Evolutionary conservation across 2,888 invertebrate species (phyloP).

Genomic region (Desoria tigrina): DNA sequence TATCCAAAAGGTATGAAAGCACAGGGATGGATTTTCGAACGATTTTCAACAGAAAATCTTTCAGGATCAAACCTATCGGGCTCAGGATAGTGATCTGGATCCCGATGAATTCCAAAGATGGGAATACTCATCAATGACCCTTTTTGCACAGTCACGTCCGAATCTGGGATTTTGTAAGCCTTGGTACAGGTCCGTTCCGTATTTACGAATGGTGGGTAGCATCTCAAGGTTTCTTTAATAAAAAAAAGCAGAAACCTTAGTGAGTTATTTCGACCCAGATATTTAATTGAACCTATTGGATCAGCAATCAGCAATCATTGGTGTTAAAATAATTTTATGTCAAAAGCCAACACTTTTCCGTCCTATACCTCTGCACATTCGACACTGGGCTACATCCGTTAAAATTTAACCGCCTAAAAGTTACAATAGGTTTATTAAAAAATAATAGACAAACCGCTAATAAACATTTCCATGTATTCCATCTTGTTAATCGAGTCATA

Average conservation of each 20-base stretch:
- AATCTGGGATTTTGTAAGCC: slow-evolving; percentile 6
- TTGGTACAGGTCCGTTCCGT: background rate
- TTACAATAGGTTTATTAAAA: too few species aligned
- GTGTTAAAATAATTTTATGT: too few species aligned
- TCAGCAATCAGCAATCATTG: too few species aligned
- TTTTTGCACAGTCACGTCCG: background rate
- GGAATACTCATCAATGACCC: background rate
- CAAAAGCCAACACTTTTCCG: too few species aligned
- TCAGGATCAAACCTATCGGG: slow-evolving; percentile 40
- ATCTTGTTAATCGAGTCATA: too few species aligned
- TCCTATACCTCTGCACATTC: too few species aligned
- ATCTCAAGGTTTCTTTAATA: background rate
- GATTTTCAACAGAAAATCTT: slow-evolving; percentile 31
- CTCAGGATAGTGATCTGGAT: slow-evolving; percentile 31
- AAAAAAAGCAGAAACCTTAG: too few species aligned
- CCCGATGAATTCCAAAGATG: slow-evolving; percentile 17
- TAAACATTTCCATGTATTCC: too few species aligned
- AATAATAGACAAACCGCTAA: background rate
- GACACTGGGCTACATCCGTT: too few species aligned
- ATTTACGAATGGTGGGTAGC: background rate
- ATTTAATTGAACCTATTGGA: background rate
- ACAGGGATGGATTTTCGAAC: slow-evolving; percentile 25
- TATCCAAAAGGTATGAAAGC: slow-evolving; percentile 39
- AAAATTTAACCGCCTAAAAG: too few species aligned
- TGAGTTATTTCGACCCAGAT: too few species aligned